Conservation (phyloP, 1,140 invertebrate species). For the Drosophila orosa region DNA sequence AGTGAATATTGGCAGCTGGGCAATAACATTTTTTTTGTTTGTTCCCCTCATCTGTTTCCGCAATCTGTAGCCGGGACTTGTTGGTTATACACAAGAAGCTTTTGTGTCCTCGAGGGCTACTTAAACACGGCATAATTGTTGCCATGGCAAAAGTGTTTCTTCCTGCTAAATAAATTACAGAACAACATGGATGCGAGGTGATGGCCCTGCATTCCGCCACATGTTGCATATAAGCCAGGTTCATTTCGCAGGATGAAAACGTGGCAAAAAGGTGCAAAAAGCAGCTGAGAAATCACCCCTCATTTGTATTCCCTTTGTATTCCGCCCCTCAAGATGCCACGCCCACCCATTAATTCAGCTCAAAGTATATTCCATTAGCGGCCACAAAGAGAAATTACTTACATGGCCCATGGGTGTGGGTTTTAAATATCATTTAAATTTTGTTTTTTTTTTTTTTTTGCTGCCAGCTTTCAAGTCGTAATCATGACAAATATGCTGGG, state of each 20-base stretch:
- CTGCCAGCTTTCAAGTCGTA: conserved; percentile 4
- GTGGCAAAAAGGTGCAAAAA: conserved; percentile 4
- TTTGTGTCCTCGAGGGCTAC: conserved; percentile 4
- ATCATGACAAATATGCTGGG: conserved; percentile 21
- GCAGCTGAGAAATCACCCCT: conserved; percentile 51
- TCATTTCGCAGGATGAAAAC: conserved; percentile 13
- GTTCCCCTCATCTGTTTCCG: no score
- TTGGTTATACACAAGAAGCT: conserved; percentile 7
- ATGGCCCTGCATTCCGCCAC: not conserved
- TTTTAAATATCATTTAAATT: conserved; percentile 27
- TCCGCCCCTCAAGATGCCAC: conserved; percentile 13
- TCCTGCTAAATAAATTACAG: conserved; percentile 53
- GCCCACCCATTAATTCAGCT: conserved; percentile 51
- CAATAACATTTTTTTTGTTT: not conserved
- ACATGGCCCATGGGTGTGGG: not conserved
- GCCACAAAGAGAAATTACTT: conserved; percentile 21
- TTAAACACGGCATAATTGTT: conserved; percentile 40
- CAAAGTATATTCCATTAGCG: conserved; percentile 38
- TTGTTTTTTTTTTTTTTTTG: not conserved
- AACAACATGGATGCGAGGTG: not conserved
- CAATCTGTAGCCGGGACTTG: not conserved
- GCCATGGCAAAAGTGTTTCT: conserved; percentile 9
- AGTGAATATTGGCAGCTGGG: not conserved
- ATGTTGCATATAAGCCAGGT: conserved; percentile 22
- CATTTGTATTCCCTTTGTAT: conserved; percentile 73